Evolutionary conservation across 2,888 invertebrate species (phyloP), one percentile per base, ranked within the genome.

Genomic region (Epinotia nisella): DNA sequence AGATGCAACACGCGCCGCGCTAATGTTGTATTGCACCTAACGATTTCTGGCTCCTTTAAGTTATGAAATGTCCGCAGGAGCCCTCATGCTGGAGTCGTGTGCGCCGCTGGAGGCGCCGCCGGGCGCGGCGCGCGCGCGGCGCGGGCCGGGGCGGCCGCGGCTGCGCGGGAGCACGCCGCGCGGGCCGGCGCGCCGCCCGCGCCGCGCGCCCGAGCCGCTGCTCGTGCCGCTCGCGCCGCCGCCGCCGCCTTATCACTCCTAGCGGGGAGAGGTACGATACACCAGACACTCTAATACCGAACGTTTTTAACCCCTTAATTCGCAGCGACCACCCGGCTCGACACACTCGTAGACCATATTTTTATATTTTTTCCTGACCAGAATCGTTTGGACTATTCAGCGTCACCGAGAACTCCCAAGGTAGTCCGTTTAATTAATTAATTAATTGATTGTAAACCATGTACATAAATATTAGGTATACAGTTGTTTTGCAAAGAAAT

Each of bases 161-260:
- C 79, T 81, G 72, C 82, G 86, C 58, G 76, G 80, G 5, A 56
- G 66, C 75, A 79, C 79, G 75, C 70, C 65, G 24, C 76, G 73
- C 41, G 75, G 76, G 74, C 82, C 61, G n/a, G 75, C 80, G 53
- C 77, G 86, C 59, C 80, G 90, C 19, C 85, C 87, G n/a, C 86
- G 92, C n/a, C 79, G 89, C 3, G 85, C 90, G 1, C 83, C 90
- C 35, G 92, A 92, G 78, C 92, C 93, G 3, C 83, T 93, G 73
- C 87, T 94, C 21, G 94, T 94, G 82, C 94, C 94, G 79, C 89
- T 94, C 53, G 94, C 94, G 83, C 94, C 94, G 86, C 87, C 87
- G 86, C 87, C 88, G 84, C 91, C 91, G 24, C 91, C 90, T 3
- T 90, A 85, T 81, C 78, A 70, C 3, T 45, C 5, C 19, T 9